Conservation (phyloP, 2,797 vertebrate genomes). For the Benthosema pterotum region DNA sequence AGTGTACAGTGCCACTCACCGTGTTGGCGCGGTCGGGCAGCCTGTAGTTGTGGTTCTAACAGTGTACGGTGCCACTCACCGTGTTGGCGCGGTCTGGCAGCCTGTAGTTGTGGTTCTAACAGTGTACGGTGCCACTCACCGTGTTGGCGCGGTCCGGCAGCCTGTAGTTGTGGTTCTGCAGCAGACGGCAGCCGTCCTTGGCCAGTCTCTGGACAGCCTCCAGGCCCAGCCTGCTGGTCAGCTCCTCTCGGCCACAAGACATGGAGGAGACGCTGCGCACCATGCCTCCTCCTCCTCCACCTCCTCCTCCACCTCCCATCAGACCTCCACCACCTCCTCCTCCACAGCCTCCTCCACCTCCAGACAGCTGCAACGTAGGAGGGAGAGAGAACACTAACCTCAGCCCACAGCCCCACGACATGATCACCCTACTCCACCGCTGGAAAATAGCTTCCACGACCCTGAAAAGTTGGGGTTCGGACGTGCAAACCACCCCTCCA, state of each 20-base stretch:
- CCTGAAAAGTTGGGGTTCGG: too few relatives aligned
- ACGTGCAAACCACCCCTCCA: too few relatives aligned
- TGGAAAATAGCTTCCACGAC: too few relatives aligned
- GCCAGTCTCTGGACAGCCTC: constrained; percentile 93
- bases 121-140: constrained; percentile 59
- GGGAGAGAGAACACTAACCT: constrained; percentile 94
- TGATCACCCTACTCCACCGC: constrained; percentile 50
- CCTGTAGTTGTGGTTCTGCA: constrained; percentile 89
- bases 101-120: too few relatives aligned
- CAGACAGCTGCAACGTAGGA: constrained; percentile 90
- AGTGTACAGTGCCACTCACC: too few relatives aligned
- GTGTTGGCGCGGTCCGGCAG: constrained; percentile 80
- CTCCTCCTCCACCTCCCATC: neutral
- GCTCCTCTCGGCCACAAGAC: constrained; percentile 83
- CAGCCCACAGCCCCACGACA: constrained; percentile 96
- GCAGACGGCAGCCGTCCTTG: constrained; percentile 89
- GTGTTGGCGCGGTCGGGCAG: too few relatives aligned
- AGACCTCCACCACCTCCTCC: constrained; percentile 18
- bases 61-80: too few relatives aligned
- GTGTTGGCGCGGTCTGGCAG: too few relatives aligned
- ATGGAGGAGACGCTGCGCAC: constrained; percentile 44
- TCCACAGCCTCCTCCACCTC: constrained; percentile 86
- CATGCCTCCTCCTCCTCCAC: constrained; percentile 40
- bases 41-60: too few relatives aligned
- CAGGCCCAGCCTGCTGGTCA: constrained; percentile 82